Conservation (phyloP, 2,113 vertebrate genomes). For the Nicator chloris region DNA sequence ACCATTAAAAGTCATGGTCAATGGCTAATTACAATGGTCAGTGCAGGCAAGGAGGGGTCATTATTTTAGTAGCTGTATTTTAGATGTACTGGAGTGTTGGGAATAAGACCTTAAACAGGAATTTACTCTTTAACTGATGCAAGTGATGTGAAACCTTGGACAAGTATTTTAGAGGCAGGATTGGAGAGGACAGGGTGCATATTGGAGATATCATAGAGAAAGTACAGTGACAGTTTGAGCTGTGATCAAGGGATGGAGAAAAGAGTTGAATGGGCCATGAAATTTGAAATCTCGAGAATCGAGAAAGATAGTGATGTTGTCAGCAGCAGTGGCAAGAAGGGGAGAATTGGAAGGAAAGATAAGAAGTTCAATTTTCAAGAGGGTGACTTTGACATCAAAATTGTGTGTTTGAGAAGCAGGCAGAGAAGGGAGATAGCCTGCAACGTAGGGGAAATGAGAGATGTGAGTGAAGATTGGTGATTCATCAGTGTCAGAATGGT, state of each 20-base stretch:
- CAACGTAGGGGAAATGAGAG: background rate
- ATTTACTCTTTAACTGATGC: background rate
- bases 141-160: background rate
- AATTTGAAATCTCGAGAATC: constrained; percentile 36
- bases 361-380: constrained; percentile 61
- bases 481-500: constrained; percentile 24
- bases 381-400: constrained; percentile 50
- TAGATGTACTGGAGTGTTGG: background rate
- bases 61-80: background rate
- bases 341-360: constrained; percentile 32
- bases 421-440: constrained; percentile 11
- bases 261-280: constrained; percentile 38
- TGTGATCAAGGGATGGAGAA: background rate
- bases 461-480: constrained; percentile 8
- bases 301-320: background rate
- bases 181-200: background rate
- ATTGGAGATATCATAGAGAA: background rate
- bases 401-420: constrained; percentile 26
- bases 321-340: constrained; percentile 2
- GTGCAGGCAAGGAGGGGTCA: background rate
- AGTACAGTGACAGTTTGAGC: background rate
- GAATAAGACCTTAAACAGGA: background rate
- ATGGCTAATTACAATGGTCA: background rate
- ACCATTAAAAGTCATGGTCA: background rate
- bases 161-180: background rate